phyloP scores from a whole-genome alignment of 2,797 vertebrate genomes.

The Melanotaenia maccullochi region DNA sequence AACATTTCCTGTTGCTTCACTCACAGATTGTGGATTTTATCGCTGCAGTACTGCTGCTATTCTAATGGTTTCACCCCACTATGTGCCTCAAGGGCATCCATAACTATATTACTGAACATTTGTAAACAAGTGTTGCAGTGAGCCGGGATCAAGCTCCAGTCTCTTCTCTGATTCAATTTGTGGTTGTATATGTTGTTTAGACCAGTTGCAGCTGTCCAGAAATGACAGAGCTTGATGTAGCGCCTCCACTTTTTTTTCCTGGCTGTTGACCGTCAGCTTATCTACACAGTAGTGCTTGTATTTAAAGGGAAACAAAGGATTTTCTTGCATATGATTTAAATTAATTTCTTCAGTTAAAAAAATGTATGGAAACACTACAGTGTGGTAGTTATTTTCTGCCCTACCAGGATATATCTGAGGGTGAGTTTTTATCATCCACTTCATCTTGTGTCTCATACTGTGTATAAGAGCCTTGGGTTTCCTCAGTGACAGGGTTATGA shows the following conservation, averaged over 20 bases:
- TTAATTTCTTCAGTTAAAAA: not conserved
- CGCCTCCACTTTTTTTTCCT: slow-evolving; percentile 2
- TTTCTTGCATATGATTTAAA: not conserved
- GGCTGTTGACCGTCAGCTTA: slow-evolving; percentile 4
- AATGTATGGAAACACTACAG: too few species aligned
- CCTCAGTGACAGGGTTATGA: not conserved
- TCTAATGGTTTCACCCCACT: slow-evolving; percentile 6
- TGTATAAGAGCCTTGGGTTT: not conserved
- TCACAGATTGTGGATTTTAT: slow-evolving; percentile 1
- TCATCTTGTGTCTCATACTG: not conserved
- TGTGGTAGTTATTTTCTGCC: not conserved
- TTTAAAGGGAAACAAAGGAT: not conserved
- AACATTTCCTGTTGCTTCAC: not conserved
- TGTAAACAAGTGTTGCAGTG: slow-evolving; percentile 18
- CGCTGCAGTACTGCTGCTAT: slow-evolving; percentile 7
- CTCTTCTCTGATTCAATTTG: slow-evolving; percentile 32
- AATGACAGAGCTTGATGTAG: slow-evolving; percentile 15
- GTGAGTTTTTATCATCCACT: not conserved
- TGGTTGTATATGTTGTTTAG: slow-evolving; percentile 41
- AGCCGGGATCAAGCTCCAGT: slow-evolving; percentile 19
- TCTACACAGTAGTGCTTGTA: not conserved
- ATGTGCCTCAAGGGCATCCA: not conserved
- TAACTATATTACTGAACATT: slow-evolving; percentile 16
- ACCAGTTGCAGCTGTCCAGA: slow-evolving; percentile 25
- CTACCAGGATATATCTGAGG: too few species aligned